Evolutionary conservation across 53 echinoderm and acorn worm species (phyloP), one percentile per base, ranked within the genome.

Genomic region (Crossaster papposus): DNA sequence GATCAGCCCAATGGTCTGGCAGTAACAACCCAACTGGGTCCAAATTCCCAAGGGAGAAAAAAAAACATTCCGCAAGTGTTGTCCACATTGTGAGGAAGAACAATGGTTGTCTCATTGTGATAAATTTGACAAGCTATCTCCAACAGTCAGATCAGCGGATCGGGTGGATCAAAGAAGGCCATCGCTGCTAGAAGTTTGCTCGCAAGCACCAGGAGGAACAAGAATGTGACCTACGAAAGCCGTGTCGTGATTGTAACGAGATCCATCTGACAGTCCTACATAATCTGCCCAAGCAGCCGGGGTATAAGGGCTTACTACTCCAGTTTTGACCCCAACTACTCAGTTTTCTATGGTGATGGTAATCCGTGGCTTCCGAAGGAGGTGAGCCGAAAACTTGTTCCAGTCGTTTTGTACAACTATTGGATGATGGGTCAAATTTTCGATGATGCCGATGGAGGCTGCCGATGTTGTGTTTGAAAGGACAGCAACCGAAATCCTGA

Each of bases 321-420:
- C 11, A 30, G 30, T 24, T 79, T 79, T n/a, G 51, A 79, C 34
- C 79, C 79, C n/a, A 50, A 79, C 22, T 26, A 23, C 51, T 79
- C 79, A 26, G 24, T 79, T 26, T 79, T 51, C 50, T 79, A 79
- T 79, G 79, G 52, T 2, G 51, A 79, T 79, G 79, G 79, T 2
- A 79, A 9, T 32, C 79, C 79, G 1, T 79, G 79, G 79, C 82
- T 2, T 28, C 82, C 36, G 3, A 68, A 68, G 68, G 82, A 82
- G 22, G 82, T 82, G n/a, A n/a, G 64, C 82, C 22, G 64, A 64
- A 82, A 82, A 38, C 36, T 82, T 35, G 15, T 82, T 30, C 82
- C 64, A 1, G 37, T 82, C 38, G 2, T 50, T 18, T 23, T 82
- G 36, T 65, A 82, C n/a, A 36, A 17, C 52, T 79, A 14, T 4